These are phyloP conservation scores for Dreissena rostriformis DNA, from an alignment of 1,140 invertebrate species.

Conservation along the genomic window DNA sequence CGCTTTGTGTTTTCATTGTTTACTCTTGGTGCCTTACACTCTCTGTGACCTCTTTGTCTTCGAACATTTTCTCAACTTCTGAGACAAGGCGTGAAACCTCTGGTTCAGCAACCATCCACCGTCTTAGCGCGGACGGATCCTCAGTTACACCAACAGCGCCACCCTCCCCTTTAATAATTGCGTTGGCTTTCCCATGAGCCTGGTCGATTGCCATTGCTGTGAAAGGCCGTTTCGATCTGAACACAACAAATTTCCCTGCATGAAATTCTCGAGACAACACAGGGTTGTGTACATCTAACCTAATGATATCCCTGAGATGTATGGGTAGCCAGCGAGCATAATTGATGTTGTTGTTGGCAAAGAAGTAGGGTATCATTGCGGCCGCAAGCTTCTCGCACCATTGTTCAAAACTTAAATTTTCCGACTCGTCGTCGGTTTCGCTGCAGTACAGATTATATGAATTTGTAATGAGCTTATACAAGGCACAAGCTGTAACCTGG, in stretches of 20 bases:
- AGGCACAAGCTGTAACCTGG: constrained; percentile 48
- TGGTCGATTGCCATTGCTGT: constrained; percentile 68
- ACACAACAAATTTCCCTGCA: not conserved
- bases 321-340: constrained; percentile 51
- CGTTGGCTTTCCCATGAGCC: constrained; percentile 66
- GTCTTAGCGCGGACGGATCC: constrained; percentile 51
- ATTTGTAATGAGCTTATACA: constrained; percentile 10
- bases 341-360: constrained; percentile 42
- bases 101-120: constrained; percentile 63
- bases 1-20: constrained; percentile 25
- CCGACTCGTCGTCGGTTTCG: not conserved
- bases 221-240: constrained; percentile 12
- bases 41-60: not conserved
- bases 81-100: constrained; percentile 57
- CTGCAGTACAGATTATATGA: constrained; percentile 6
- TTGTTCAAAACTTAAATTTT: not conserved
- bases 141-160: constrained; percentile 66
- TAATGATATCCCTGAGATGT: constrained; percentile 47
- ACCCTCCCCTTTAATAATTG: constrained; percentile 59
- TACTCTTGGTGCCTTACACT: constrained; percentile 29
- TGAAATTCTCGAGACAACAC: not conserved
- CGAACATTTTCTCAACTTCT: constrained; percentile 56
- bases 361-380: constrained; percentile 33
- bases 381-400: not conserved
- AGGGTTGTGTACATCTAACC: not conserved